Percentiles rank a stretch among this genome's conserved stretches.
Evolutionary conservation across 2,797 vertebrate genomes (phyloP).

Genomic region (Yasuhikotakia modesta): DNA sequence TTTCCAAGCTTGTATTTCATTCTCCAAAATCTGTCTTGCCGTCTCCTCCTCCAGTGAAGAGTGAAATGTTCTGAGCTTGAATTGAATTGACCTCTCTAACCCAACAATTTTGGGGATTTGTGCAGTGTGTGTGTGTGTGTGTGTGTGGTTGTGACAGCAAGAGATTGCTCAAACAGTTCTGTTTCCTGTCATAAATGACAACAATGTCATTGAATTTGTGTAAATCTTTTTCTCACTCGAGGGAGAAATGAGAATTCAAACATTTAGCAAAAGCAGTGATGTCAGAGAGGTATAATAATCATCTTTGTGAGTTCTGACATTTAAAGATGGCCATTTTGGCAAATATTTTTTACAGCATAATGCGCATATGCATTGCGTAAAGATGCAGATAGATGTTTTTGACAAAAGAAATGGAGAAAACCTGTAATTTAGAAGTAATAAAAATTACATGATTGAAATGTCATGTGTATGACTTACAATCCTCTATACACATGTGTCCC

Average conservation of each 20-base stretch:
- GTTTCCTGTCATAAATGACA: not conserved
- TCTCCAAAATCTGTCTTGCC: slow-evolving; percentile 4
- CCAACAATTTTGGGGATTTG: not conserved
- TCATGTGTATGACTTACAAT: not conserved
- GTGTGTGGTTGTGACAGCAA: not conserved
- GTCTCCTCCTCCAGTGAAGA: slow-evolving; percentile 32
- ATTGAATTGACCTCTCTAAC: slow-evolving; percentile 26
- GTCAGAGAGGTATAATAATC: slow-evolving; percentile 1
- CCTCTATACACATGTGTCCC: not conserved
- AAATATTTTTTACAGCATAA: not conserved
- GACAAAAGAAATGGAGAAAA: too few species aligned
- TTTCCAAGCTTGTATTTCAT: not conserved
- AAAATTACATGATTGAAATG: not conserved
- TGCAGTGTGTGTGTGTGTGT: not conserved
- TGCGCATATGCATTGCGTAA: not conserved
- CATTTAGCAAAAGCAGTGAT: not conserved
- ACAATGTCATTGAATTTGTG: not conserved
- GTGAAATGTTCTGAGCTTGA: slow-evolving; percentile 32
- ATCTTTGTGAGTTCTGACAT: not conserved
- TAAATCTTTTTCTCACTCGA: not conserved
- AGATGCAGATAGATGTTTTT: not conserved
- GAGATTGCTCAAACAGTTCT: not conserved
- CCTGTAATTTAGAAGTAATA: too few species aligned
- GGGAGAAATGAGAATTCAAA: not conserved
- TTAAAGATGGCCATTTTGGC: not conserved